Evolutionary conservation across 2,888 invertebrate genomes (phyloP).

Genomic region (Amblyjoppa fuscipennis): DNA sequence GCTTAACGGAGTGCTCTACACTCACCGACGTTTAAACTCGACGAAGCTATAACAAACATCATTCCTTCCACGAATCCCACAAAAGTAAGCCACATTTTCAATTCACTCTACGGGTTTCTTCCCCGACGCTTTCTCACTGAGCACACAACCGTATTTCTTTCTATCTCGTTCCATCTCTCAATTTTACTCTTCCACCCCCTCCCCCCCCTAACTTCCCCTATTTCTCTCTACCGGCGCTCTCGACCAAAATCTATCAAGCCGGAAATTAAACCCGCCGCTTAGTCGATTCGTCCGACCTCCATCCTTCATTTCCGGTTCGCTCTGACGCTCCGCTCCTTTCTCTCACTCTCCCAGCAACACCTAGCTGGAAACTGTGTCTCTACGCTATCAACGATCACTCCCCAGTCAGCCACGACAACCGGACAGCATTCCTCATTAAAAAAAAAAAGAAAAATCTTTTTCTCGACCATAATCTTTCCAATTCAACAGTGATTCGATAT

Average conservation of each 20-base stretch:
- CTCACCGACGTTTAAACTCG: background rate
- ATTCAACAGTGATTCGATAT: slow-evolving; percentile 45
- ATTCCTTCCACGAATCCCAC: slow-evolving; percentile 14
- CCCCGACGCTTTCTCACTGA: slow-evolving; percentile 17
- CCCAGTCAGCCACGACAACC: slow-evolving; percentile 1
- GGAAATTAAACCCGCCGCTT: slow-evolving; percentile 78
- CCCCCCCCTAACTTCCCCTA: slow-evolving; percentile 5
- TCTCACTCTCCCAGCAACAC: slow-evolving; percentile 12
- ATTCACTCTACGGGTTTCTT: slow-evolving; percentile 23
- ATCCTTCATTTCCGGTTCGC: slow-evolving; percentile 68
- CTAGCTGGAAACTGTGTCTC: background rate
- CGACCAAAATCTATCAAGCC: slow-evolving; percentile 75
- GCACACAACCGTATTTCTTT: slow-evolving; percentile 60
- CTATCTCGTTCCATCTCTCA: slow-evolving; percentile 34
- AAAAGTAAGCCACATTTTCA: slow-evolving; percentile 39
- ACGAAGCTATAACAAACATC: background rate
- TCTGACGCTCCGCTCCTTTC: slow-evolving; percentile 42
- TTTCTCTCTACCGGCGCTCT: slow-evolving; percentile 26
- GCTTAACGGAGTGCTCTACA: background rate
- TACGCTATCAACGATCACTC: slow-evolving; percentile 10
- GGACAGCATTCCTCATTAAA: slow-evolving; percentile 1
- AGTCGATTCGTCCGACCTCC: slow-evolving; percentile 66
- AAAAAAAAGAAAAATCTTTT: slow-evolving; percentile 22
- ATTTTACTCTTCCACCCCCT: slow-evolving; percentile 1
- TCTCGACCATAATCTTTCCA: slow-evolving; percentile 13